Conservation (phyloP, 2,797 vertebrate genomes). For the Podarcis siculus region DNA sequence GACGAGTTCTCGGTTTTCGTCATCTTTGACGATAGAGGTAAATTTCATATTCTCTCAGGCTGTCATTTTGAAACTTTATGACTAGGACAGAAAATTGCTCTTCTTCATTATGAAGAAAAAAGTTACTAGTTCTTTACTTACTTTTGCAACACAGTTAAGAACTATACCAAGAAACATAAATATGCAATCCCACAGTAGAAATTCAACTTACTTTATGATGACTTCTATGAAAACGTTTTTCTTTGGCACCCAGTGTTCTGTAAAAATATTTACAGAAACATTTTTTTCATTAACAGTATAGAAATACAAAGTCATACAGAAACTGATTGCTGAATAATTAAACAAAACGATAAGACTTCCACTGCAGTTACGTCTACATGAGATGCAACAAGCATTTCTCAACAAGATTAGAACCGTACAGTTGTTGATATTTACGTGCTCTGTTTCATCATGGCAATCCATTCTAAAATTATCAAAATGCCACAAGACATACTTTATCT, state of each 20-base stretch:
- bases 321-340: slow-evolving; percentile 1
- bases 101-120: background rate
- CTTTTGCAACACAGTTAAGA: background rate
- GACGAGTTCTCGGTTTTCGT: background rate
- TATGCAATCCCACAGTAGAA: background rate
- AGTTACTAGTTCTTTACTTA: background rate
- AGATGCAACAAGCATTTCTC: background rate
- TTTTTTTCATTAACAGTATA: background rate
- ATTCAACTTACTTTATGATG: background rate
- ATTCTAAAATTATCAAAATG: slow-evolving; percentile 50
- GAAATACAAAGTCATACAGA: slow-evolving; percentile 5
- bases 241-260: background rate
- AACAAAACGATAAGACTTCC: background rate
- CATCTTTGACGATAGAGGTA: background rate
- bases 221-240: background rate
- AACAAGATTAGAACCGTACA: background rate
- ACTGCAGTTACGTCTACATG: background rate
- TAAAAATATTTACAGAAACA: background rate
- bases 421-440: slow-evolving; percentile 11
- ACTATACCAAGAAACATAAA: background rate
- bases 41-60: background rate
- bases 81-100: background rate
- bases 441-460: background rate
- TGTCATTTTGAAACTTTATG: slow-evolving; percentile 13
- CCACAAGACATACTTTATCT: slow-evolving; percentile 10